Conservation (phyloP, 2,888 invertebrate genomes). For the Apodemia duryi region DNA sequence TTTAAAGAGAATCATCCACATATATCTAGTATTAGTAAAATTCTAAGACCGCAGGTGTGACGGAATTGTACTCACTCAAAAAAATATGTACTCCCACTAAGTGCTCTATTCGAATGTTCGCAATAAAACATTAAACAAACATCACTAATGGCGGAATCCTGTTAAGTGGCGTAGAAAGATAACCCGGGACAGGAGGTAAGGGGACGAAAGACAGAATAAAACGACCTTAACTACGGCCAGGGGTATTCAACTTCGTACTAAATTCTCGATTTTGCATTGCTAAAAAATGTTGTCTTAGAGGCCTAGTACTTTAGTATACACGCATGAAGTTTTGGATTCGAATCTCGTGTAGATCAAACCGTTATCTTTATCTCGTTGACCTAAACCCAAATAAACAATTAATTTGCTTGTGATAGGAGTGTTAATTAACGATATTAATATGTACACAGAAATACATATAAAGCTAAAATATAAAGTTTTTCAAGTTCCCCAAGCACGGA, state of each 20-base stretch:
- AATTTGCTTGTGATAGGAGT: no score
- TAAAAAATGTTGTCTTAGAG: not conserved
- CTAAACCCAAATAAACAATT: no score
- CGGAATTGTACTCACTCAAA: not conserved
- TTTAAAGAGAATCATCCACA: no score
- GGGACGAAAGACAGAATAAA: conserved; percentile 17
- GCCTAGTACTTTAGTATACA: no score
- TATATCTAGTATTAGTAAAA: no score
- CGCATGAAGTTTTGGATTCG: no score
- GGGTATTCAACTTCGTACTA: not conserved
- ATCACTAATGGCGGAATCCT: conserved; percentile 29
- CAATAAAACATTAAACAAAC: conserved; percentile 23
- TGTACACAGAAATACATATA: no score
- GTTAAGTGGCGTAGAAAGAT: conserved; percentile 32
- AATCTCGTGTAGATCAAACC: no score
- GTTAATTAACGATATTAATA: no score
- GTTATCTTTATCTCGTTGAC: no score
- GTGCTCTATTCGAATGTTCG: conserved; percentile 1
- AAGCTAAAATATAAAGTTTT: no score
- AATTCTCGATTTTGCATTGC: not conserved
- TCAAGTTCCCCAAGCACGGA: no score
- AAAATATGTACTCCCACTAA: not conserved
- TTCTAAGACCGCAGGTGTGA: not conserved
- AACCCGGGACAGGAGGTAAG: conserved; percentile 20
- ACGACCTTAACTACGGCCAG: conserved; percentile 11